These are phyloP conservation scores for Heliothis virescens DNA, from an alignment of 1,140 invertebrate species.

Conservation along the genomic window DNA sequence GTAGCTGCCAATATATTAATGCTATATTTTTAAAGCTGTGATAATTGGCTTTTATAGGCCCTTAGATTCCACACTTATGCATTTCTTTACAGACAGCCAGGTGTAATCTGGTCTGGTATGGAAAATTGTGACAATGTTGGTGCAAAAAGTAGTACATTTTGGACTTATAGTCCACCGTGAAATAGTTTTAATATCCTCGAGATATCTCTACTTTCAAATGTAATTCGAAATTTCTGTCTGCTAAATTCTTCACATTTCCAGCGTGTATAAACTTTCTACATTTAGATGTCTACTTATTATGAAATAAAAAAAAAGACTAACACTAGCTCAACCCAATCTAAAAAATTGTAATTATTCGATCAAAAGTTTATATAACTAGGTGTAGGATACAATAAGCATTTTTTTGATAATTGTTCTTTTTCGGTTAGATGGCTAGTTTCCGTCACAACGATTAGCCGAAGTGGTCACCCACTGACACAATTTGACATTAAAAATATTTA, in stretches of 20 bases:
- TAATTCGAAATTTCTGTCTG: not conserved
- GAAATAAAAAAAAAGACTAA: conserved; percentile 2
- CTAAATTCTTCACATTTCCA: not conserved
- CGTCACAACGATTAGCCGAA: not conserved
- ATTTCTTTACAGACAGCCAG: conserved; percentile 43
- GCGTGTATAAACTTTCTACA: not conserved
- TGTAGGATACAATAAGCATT: conserved; percentile 25
- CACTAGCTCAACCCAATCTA: conserved; percentile 6
- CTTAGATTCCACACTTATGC: conserved; percentile 52
- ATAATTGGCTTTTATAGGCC: conserved; percentile 36
- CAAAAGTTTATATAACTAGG: conserved; percentile 34
- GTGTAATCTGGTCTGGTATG: not conserved
- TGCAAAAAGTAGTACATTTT: not conserved
- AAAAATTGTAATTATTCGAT: conserved; percentile 27
- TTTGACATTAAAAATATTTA: too few relatives aligned
- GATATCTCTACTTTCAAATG: not conserved
- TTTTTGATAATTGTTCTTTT: conserved; percentile 21
- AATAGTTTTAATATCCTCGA: not conserved
- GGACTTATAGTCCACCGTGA: not conserved
- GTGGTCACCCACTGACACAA: too few relatives aligned
- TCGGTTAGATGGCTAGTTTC: conserved; percentile 11
- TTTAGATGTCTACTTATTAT: too few relatives aligned
- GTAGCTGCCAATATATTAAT: conserved; percentile 12
- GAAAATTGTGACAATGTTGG: conserved; percentile 7
- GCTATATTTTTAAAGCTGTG: conserved; percentile 47